Base-by-base conservation (phyloP, 2,888 invertebrate genomes). In the Micoletzkya japonica region DNA sequence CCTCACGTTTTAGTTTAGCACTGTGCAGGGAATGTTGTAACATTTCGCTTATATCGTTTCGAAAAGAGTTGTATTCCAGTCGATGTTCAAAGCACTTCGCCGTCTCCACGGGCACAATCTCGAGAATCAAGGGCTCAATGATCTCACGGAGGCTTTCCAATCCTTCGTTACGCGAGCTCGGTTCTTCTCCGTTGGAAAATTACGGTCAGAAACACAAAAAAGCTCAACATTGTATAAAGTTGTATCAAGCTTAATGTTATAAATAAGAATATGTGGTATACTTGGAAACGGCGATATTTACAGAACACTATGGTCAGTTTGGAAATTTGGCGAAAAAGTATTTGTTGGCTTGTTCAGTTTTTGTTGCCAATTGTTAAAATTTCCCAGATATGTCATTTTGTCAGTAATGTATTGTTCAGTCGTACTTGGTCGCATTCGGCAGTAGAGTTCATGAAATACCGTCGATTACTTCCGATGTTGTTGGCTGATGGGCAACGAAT, bases 401-500 rank as follows among this genome's bases (percentile, higher is more conserved):
- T 52, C 6, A n/a, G 57, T 26, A 26, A 26, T 57, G 7, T 39
- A 14, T 32, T 2, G 61, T 81, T 54, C 66, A 84, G 85, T 44
- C 64, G 85, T 67, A 85, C 86, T 4, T 85, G 85, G 85, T 85
- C 85, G 0, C 85, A 86, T 64, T 85, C 84, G 1, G 85, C 85
- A 3, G 84, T 83, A 1, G 85, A 85, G 61, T 85, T 85, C 72
- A 83, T 85, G 78, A 85, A 85, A 70, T 85, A 85, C 64, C 79
- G 85, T 7, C 76, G 85, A 4, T 77, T 85, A 14, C 72, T 85
- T 34, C 85, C 85, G 10, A 83, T 84, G 79, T 70, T 85, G 32
- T 76, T 86, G 10, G 80, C 80, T 17, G 83, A 85, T 63, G 85
- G 85, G 66, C 74, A 76, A 28, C 72, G 77, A 32, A 72, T 76